Base-by-base conservation (phyloP, 1,140 invertebrate species). In the Wiebesia pumilae region DNA sequence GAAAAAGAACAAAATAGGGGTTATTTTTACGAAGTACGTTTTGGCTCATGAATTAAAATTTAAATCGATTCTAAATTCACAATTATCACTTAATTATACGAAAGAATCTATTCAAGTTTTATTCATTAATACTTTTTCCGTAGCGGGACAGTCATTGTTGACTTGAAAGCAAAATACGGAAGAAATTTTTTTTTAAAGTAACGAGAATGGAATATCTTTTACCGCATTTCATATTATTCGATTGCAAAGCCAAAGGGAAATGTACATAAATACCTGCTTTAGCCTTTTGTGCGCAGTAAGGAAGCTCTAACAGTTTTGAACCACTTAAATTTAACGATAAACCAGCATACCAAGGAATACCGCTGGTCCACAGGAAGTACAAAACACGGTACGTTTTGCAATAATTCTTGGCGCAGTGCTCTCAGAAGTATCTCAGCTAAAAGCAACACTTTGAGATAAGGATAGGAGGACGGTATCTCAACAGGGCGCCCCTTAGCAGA, bases 311-410 rank as follows among this genome's bases (percentile, higher is more conserved):
- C 9, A 35, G 33, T 69, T 69, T 30, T 30, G n/a, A 35, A 69
- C 9, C 35, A 69, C 14, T 69, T 69, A 69, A 30, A 69, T 35
- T 69, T 3, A 30, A 65, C n/a, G 62, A n/a, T 65, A 30, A 65
- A 30, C n/a, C 62, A 35, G 65, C 6, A 35, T 33, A 69, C 33
- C 7, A 14, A 69, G 30, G 14, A 69, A 33, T 0, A 69, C 12
- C 33, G 9, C 12, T 16, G 33, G 33, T 35, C 12, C 30, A 35
- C 65, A 1, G 10, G 10, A 33, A 35, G 30, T 35, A 35, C 65
- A 33, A 69, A 69, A 69, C 30, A 69, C 30, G 30, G n/a, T 75
- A 69, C 30, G 75, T 83, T 83, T 83, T 62, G 47, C 81, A 83
- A 75, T 83, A 83, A 75, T n/a, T 82, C 67, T 69, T 71, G 35